A percentile compares a stretch with the other conserved stretches of the same genome.
Evolutionary conservation across 2,113 vertebrate species (phyloP).

Genomic region (Sarotherodon lohbergeri): DNA sequence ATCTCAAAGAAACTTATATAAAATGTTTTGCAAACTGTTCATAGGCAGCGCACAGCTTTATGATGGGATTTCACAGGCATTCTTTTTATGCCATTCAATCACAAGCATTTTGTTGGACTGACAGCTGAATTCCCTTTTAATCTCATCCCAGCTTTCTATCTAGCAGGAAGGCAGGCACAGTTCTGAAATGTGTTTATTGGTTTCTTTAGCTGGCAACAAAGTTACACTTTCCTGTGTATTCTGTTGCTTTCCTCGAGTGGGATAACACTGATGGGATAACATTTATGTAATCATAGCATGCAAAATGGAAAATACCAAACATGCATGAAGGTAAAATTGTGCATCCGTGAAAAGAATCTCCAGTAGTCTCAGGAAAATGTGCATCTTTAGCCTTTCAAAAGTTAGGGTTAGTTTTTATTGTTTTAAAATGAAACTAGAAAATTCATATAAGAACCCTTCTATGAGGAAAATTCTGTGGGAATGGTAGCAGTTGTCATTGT

Average conservation of each 20-base stretch:
- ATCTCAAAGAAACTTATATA: not conserved
- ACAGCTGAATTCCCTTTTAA: not conserved
- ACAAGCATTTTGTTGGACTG: not conserved
- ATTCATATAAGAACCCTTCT: not conserved
- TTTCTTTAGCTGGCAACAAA: not conserved
- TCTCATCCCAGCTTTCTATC: not conserved
- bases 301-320: not conserved
- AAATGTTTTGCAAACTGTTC: not conserved
- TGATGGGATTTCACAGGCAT: not conserved
- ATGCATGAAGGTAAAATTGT: not conserved
- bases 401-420: accelerated
- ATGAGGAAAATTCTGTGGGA: not conserved
- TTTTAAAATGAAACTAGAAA: not conserved
- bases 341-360: not conserved
- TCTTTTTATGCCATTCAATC: not conserved
- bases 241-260: not conserved
- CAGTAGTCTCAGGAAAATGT: not conserved
- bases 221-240: not conserved
- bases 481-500: accelerated
- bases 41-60: not conserved
- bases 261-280: not conserved
- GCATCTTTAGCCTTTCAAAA: not conserved
- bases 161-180: not conserved
- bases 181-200: not conserved
- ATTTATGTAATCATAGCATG: not conserved